Evolutionary conservation across 64 coral and sea anemone genomes (phyloP).

Genomic region (Montipora foliosa): DNA sequence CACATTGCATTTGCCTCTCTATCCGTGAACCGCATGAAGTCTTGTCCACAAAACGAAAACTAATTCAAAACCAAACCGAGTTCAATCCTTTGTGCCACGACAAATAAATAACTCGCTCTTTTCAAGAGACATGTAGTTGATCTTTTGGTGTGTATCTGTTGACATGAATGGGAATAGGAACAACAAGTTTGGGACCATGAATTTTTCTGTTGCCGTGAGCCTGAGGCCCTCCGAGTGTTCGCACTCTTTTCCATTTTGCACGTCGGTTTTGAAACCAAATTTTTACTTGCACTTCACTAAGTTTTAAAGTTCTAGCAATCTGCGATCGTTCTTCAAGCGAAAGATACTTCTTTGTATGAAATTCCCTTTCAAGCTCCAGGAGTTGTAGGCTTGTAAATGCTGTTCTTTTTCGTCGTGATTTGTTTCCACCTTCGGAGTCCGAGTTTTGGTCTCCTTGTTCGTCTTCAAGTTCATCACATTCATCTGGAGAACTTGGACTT

Average conservation of each 20-base stretch:
- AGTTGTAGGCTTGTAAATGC: slow-evolving; percentile 99
- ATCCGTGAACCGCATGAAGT: background rate
- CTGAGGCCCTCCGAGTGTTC: slow-evolving; percentile 68
- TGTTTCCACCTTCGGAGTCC: slow-evolving; percentile 33
- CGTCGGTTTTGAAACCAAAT: slow-evolving; percentile 95
- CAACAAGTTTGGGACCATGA: slow-evolving; percentile 91
- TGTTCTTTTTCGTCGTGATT: slow-evolving; percentile 79
- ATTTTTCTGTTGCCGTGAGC: slow-evolving; percentile 72
- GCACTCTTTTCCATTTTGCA: slow-evolving; percentile 93
- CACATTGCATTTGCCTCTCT: background rate
- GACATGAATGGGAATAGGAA: slow-evolving; percentile 97
- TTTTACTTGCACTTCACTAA: slow-evolving; percentile 91
- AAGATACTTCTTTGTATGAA: slow-evolving; percentile 89
- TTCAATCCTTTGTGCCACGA: background rate
- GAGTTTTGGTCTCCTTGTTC: slow-evolving; percentile 55
- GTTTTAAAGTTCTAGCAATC: slow-evolving; percentile 80
- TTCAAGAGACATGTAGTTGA: slow-evolving; percentile 78
- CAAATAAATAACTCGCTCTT: slow-evolving; percentile 39
- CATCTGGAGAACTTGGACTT: slow-evolving; percentile 17
- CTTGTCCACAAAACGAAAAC: background rate
- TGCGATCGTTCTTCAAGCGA: slow-evolving; percentile 91
- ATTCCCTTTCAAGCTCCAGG: slow-evolving; percentile 92
- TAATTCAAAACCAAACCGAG: background rate
- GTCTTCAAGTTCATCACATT: slow-evolving; percentile 9
- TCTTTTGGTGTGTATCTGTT: slow-evolving; percentile 86